Evolutionary conservation across 2,113 vertebrate species (phyloP).

Genomic region (Tragulus kanchil): DNA sequence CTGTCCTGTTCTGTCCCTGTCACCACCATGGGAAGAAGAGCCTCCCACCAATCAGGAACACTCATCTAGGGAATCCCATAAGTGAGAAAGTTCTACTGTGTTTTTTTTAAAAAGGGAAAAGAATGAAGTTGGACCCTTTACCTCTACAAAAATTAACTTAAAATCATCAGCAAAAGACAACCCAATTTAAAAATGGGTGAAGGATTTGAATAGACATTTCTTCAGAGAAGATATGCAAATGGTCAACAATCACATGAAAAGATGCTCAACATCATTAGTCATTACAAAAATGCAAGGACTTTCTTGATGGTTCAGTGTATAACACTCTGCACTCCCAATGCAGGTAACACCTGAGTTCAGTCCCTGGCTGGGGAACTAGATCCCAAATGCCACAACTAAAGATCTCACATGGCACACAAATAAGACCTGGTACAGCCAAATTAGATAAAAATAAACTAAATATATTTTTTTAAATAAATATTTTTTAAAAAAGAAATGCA

Average conservation of each 20-base stretch:
- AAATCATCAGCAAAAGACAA: slow-evolving; percentile 9
- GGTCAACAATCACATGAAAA: background rate
- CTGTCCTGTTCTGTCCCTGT: background rate
- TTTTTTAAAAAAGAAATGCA: slow-evolving; percentile 5
- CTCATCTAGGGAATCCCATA: background rate
- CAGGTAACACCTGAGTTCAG: background rate
- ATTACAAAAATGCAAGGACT: background rate
- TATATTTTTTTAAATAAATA: no score
- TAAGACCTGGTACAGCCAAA: background rate
- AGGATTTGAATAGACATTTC: background rate
- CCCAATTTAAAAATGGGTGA: background rate
- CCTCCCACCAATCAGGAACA: background rate
- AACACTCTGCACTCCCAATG: background rate
- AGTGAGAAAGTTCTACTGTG: background rate
- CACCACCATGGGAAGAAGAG: background rate
- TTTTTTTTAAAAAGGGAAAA: background rate
- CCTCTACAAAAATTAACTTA: background rate
- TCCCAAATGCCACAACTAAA: background rate
- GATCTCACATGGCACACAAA: background rate
- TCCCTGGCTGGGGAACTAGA: background rate
- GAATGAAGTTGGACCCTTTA: background rate
- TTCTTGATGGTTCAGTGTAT: background rate
- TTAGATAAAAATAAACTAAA: background rate
- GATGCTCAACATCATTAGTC: background rate
- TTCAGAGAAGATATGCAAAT: background rate